Percentiles rank a stretch among this genome's conserved stretches.
Conservation (phyloP, 2,888 invertebrate genomes). For the Alsophila aescularia region DNA sequence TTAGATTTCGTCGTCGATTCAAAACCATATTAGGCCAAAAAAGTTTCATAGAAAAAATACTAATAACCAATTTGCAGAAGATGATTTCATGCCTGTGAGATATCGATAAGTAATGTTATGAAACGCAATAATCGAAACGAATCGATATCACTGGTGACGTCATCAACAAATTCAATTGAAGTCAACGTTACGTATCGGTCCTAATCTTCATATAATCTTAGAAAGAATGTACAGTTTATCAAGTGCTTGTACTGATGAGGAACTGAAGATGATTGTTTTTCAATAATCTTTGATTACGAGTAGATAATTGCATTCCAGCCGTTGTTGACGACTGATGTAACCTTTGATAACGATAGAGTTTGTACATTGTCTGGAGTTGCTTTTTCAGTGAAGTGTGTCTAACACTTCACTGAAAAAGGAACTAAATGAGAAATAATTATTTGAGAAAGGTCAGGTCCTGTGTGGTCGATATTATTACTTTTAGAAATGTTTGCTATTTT, state of each 20-base stretch:
- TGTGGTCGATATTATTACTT: no score
- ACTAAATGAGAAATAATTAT: background rate
- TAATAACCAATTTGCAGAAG: constrained; percentile 9
- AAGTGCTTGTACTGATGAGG: constrained; percentile 40
- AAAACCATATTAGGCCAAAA: background rate
- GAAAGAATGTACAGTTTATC: constrained; percentile 67
- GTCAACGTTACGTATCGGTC: constrained; percentile 40
- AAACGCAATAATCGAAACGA: constrained; percentile 16
- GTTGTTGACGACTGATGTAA: constrained; percentile 11
- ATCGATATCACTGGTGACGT: constrained; percentile 33
- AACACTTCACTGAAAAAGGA: background rate
- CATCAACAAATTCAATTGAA: constrained; percentile 28
- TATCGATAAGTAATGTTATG: constrained; percentile 6
- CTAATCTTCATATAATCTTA: constrained; percentile 58
- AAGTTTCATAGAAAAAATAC: constrained; percentile 13
- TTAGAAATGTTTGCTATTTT: no score
- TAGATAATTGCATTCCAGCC: constrained; percentile 49
- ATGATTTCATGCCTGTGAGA: constrained; percentile 13
- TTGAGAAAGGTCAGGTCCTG: no score
- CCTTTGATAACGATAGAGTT: constrained; percentile 5
- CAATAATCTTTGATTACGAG: constrained; percentile 29
- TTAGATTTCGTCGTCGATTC: no score
- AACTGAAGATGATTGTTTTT: constrained; percentile 42
- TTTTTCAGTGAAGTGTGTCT: background rate
- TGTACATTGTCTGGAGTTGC: background rate